Percentiles rank a stretch among this genome's conserved stretches.
phyloP scores from a whole-genome alignment of 2,888 invertebrate species.

The Agrypnus murinus region DNA sequence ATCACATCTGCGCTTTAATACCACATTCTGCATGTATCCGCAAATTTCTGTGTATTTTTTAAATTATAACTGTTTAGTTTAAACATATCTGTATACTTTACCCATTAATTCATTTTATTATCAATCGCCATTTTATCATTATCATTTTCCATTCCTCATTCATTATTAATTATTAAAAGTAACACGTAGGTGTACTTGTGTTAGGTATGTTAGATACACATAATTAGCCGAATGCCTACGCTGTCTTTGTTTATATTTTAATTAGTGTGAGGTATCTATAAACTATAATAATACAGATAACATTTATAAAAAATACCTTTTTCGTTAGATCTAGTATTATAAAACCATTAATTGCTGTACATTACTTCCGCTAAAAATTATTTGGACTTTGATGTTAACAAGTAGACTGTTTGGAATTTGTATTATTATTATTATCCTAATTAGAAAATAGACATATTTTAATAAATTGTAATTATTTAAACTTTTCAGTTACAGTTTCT shows the following conservation, averaged over 20 bases:
- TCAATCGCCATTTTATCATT: background rate
- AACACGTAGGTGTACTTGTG: constrained; percentile 12
- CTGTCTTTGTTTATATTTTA: constrained; percentile 6
- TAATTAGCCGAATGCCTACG: background rate
- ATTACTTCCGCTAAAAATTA: constrained; percentile 1
- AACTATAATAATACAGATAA: constrained; percentile 10
- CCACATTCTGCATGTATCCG: constrained; percentile 44
- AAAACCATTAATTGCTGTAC: background rate
- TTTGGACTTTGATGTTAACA: background rate
- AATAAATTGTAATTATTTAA: too few relatives aligned
- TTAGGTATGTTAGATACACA: constrained; percentile 9
- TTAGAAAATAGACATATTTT: too few relatives aligned
- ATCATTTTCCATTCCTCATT: background rate
- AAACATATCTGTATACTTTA: constrained; percentile 11
- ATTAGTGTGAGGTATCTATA: background rate
- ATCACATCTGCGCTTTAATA: constrained; percentile 40
- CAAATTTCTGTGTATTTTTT: constrained; percentile 23
- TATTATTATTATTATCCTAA: too few relatives aligned
- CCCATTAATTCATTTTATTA: constrained; percentile 6
- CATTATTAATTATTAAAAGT: background rate
- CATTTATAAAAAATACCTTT: background rate
- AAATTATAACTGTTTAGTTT: constrained; percentile 12
- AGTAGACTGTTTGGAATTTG: too few relatives aligned
- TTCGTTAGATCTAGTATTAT: background rate
- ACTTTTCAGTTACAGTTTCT: too few relatives aligned